A percentile compares a stretch with the other conserved stretches of the same genome.
Conservation (phyloP, 2,113 vertebrate genomes). For the Xenotilapia longispinis region DNA sequence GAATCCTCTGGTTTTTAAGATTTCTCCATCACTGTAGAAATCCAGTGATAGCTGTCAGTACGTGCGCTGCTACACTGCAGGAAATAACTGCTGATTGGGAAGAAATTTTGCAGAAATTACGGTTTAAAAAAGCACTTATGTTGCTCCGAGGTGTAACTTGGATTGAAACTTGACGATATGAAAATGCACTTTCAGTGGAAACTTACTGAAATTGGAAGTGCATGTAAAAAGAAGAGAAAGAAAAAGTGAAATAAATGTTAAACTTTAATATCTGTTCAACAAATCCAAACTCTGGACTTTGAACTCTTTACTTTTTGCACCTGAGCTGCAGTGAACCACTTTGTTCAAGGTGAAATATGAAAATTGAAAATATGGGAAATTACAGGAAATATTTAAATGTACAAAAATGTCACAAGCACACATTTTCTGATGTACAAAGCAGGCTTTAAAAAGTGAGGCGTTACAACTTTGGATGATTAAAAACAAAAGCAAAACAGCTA, state of each 20-base stretch:
- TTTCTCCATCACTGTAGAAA: rapidly evolving
- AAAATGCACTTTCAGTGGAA: neutral
- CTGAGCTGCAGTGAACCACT: neutral
- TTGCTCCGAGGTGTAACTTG: neutral
- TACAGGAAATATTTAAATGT: neutral
- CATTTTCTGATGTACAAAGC: neutral
- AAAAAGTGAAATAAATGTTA: neutral
- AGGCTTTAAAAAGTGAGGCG: neutral
- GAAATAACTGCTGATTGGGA: neutral
- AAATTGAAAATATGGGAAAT: neutral
- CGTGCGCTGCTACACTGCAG: neutral
- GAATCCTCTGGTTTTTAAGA: neutral
- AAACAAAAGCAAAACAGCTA: neutral
- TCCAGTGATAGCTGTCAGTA: neutral
- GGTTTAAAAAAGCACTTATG: neutral
- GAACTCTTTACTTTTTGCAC: neutral
- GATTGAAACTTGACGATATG: neutral
- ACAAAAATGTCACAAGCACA: neutral
- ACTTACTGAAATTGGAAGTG: neutral
- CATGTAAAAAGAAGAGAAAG: rapidly evolving
- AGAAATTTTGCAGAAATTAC: neutral
- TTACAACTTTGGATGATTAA: neutral
- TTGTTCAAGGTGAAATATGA: neutral
- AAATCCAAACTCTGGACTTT: rapidly evolving
- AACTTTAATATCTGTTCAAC: neutral